A percentile compares a stretch with the other conserved stretches of the same genome.
These are phyloP conservation scores for Acanthosepion pharaonis DNA, from an alignment of 2,888 invertebrate genomes.

Conservation along the genomic window DNA sequence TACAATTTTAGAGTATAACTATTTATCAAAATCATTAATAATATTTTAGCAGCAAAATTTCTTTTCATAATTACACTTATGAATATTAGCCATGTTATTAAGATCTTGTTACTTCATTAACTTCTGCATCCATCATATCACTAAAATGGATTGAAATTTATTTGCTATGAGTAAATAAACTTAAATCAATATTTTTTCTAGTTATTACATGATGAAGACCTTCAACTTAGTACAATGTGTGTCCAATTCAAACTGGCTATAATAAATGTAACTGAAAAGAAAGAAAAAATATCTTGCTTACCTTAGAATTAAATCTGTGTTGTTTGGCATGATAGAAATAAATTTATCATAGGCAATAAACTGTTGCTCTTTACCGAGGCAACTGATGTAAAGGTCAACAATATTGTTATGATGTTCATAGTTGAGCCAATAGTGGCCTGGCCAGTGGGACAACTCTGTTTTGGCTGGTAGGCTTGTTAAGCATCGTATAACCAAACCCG, in stretches of 20 bases:
- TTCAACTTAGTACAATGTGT: too few relatives aligned
- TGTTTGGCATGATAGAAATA: constrained; percentile 62
- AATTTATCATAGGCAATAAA: constrained; percentile 58
- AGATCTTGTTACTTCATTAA: too few relatives aligned
- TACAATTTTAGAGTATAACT: too few relatives aligned
- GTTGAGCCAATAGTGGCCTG: constrained; percentile 56
- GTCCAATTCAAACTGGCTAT: background rate
- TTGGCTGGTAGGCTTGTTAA: constrained; percentile 59
- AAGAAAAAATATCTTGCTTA: constrained; percentile 49
- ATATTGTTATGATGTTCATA: constrained; percentile 61
- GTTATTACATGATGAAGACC: too few relatives aligned
- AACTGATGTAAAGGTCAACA: constrained; percentile 59
- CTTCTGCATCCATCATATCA: too few relatives aligned
- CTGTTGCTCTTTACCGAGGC: constrained; percentile 55
- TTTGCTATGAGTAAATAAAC: too few relatives aligned
- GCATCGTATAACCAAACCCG: constrained; percentile 57
- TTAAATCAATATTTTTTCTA: too few relatives aligned
- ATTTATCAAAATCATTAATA: too few relatives aligned
- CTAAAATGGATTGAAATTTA: too few relatives aligned
- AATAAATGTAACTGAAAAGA: background rate
- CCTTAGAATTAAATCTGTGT: constrained; percentile 63
- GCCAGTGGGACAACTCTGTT: constrained; percentile 53
- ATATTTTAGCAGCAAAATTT: too few relatives aligned
- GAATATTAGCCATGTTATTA: too few relatives aligned
- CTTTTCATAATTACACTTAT: too few relatives aligned